Evolutionary conservation across 2,113 vertebrate genomes (phyloP), one percentile per base, ranked within the genome.

Genomic region (Charadrius vociferus): DNA sequence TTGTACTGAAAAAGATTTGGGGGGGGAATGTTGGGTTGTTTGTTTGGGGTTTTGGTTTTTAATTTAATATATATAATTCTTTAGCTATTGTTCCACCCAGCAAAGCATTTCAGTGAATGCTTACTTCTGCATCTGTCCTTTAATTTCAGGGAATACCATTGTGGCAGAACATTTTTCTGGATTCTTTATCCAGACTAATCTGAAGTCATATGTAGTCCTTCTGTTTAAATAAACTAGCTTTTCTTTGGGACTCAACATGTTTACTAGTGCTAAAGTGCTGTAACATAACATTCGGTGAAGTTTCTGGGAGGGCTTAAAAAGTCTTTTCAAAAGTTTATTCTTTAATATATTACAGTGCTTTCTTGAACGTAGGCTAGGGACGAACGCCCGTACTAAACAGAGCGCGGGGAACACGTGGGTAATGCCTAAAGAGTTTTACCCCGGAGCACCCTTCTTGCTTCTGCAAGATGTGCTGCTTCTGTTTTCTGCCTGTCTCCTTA

Each of bases 321-420:
- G 19, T 65, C 6, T 75, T 72, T 56, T 49, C 6, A 10, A 55
- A 87, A 55, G 14, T 36, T 7, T 61, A 6, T 59, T 45, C 20
- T 84, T 80, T 10, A 80, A 20, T 52, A 22, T 36, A 15, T 62
- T 78, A 15, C 29, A 72, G 0, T 37, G 47, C 11, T 92, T 32
- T n/a, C 17, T 67, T 78, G 61, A 62, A 45, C 30, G 24, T 34
- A 37, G 66, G 22, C n/a, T 36, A 7, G 26, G 13, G 47, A 63
- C 1, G 4, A 41, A 50, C 14, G 24, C n/a, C 47, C 1, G 0
- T 59, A 29, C 47, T 70, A 36, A 72, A 26, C 3, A 20, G 24
- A 13, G 27, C 7, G n/a, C 2, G 3, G 52, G 37, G 36, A 86
- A 43, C 21, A 5, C 3, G 3, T 20, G 50, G 32, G 47, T 55